phyloP scores from a whole-genome alignment of 2,113 vertebrate genomes.

The Tetraodon nigroviridis region DNA sequence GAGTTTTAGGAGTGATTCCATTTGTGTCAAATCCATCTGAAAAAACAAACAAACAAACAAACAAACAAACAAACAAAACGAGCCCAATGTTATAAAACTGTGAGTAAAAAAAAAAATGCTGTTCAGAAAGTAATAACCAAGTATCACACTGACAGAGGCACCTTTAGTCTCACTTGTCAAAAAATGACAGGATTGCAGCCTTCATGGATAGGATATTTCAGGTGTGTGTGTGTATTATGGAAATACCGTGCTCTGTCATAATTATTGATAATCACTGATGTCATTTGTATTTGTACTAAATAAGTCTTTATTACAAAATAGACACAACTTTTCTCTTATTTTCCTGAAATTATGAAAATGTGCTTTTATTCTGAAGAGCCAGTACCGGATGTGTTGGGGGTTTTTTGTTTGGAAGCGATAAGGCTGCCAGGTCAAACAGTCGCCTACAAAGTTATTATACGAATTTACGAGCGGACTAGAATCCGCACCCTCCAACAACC shows the following conservation, averaged over 20 bases:
- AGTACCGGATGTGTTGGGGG: slow-evolving; percentile 1
- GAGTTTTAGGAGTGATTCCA: slow-evolving; percentile 42
- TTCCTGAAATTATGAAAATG: neutral
- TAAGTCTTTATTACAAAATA: too few relatives aligned
- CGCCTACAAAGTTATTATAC: neutral
- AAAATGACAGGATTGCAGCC: too few relatives aligned
- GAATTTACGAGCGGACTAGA: accelerated
- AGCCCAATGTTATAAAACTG: neutral
- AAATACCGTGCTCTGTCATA: too few relatives aligned
- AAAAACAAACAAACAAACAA: slow-evolving; percentile 10
- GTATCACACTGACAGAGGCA: too few relatives aligned
- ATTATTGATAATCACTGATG: too few relatives aligned
- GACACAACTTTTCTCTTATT: neutral
- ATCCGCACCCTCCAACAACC: too few relatives aligned
- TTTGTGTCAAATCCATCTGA: slow-evolving; percentile 66
- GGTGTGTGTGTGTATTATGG: too few relatives aligned
- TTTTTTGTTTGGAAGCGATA: neutral
- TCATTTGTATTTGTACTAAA: too few relatives aligned
- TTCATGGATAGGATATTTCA: too few relatives aligned
- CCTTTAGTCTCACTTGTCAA: too few relatives aligned
- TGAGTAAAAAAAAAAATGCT: neutral
- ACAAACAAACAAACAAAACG: neutral
- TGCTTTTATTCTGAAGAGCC: slow-evolving; percentile 1
- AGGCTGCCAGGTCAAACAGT: too few relatives aligned
- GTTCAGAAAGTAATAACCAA: too few relatives aligned